Conservation (phyloP, 2,888 invertebrate genomes). For the Drosophila antonietae region DNA sequence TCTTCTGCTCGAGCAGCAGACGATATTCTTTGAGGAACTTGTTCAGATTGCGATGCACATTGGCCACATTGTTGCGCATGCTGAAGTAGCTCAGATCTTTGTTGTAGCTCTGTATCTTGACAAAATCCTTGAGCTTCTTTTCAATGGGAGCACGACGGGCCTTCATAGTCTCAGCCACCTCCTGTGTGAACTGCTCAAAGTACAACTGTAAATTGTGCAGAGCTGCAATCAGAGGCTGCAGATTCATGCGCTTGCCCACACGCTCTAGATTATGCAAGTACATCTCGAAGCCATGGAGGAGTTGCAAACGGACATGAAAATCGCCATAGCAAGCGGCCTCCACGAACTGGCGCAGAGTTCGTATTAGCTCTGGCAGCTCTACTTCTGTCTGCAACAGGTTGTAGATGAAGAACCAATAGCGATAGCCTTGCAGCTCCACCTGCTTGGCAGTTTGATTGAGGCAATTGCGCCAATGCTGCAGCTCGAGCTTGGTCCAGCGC, state of each 20-base stretch:
- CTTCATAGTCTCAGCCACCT: constrained; percentile 88
- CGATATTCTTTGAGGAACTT: constrained; percentile 95
- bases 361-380: constrained; percentile 80
- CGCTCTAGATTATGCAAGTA: constrained; percentile 88
- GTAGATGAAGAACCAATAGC: constrained; percentile 97
- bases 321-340: constrained; percentile 93
- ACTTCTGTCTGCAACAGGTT: constrained; percentile 86
- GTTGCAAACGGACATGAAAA: constrained; percentile 90
- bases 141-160: constrained; percentile 92
- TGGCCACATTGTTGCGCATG: constrained; percentile 94
- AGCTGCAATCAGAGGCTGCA: constrained; percentile 86
- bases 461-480: constrained; percentile 94
- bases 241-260: constrained; percentile 45
- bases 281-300: constrained; percentile 92
- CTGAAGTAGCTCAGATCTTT: constrained; percentile 97
- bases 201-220: constrained; percentile 94
- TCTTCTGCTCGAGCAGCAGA: constrained; percentile 85
- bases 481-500: constrained; percentile 95
- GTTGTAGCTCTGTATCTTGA: constrained; percentile 97
- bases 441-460: constrained; percentile 89
- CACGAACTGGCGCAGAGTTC: constrained; percentile 92
- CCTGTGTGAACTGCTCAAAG: constrained; percentile 91
- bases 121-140: constrained; percentile 95
- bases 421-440: constrained; percentile 89
- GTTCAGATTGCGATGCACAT: constrained; percentile 93